phyloP scores from a whole-genome alignment of 2,888 invertebrate genomes.

The Epinotia bilunana region DNA sequence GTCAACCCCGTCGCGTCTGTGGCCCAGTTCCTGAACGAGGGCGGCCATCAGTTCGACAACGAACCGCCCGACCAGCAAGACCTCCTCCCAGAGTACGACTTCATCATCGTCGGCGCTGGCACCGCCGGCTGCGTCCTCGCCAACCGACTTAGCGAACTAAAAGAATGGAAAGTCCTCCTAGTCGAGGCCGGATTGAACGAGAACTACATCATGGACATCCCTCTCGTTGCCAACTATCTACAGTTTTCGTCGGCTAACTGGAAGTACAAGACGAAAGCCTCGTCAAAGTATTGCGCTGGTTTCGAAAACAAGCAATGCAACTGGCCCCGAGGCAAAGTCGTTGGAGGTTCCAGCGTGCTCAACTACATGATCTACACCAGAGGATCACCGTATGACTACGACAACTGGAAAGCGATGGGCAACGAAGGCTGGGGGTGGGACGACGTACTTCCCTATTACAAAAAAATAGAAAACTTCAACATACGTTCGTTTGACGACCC shows the following conservation, averaged over 20 bases:
- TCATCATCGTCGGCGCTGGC: conserved; percentile 91
- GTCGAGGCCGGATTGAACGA: conserved; percentile 90
- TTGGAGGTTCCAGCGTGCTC: conserved; percentile 92
- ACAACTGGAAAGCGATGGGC: conserved; percentile 89
- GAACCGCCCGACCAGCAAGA: conserved; percentile 83
- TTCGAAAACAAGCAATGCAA: conserved; percentile 90
- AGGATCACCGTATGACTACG: conserved; percentile 89
- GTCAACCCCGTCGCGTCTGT: conserved; percentile 78
- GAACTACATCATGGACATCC: conserved; percentile 90
- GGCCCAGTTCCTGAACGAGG: conserved; percentile 82
- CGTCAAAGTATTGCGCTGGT: conserved; percentile 88
- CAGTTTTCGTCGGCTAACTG: conserved; percentile 90
- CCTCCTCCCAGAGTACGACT: conserved; percentile 87
- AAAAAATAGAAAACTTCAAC: conserved; percentile 89
- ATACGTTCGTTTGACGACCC: conserved; percentile 83
- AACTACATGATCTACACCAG: conserved; percentile 93
- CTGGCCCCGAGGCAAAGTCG: conserved; percentile 92
- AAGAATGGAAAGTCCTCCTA: conserved; percentile 87
- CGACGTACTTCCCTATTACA: conserved; percentile 90
- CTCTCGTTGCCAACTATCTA: conserved; percentile 88
- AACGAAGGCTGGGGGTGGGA: conserved; percentile 90
- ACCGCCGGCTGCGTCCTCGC: conserved; percentile 92
- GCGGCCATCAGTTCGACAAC: conserved; percentile 74
- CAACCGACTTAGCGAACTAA: conserved; percentile 88
- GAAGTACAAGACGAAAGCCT: conserved; percentile 92